Evolutionary conservation across 2,888 invertebrate genomes (phyloP).

Genomic region (Hipparchia semele): DNA sequence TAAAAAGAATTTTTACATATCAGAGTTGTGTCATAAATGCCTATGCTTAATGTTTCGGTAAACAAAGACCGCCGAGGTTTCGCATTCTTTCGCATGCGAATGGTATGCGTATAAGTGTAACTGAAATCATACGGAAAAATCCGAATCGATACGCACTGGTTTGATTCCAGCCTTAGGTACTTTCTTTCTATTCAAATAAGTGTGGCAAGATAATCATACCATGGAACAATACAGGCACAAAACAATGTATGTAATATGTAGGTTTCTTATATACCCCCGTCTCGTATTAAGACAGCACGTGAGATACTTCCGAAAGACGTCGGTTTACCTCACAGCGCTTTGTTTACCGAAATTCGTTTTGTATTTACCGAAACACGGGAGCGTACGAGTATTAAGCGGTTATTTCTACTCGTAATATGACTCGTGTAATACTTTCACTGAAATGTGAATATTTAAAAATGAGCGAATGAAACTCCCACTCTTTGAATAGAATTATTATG

Average conservation of each 20-base stretch:
- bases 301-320: constrained; percentile 12
- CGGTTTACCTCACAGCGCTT: constrained; percentile 23
- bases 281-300: constrained; percentile 3
- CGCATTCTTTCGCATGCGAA: no score
- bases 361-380: constrained; percentile 26
- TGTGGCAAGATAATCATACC: neutral
- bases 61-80: no score
- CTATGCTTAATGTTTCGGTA: no score
- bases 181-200: neutral
- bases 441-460: no score
- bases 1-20: no score
- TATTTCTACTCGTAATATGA: constrained; percentile 3
- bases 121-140: no score
- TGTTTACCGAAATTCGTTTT: constrained; percentile 26
- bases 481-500: no score
- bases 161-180: neutral
- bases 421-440: constrained; percentile 6
- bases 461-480: no score
- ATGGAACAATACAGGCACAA: neutral
- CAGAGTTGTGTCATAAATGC: no score
- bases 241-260: constrained; percentile 1
- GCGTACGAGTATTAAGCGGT: constrained; percentile 4
- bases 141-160: no score
- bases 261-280: neutral
- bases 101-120: no score